Evolutionary conservation across 1,140 invertebrate species (phyloP), one percentile per base, ranked within the genome.

Genomic region (Eulimnadia texana): DNA sequence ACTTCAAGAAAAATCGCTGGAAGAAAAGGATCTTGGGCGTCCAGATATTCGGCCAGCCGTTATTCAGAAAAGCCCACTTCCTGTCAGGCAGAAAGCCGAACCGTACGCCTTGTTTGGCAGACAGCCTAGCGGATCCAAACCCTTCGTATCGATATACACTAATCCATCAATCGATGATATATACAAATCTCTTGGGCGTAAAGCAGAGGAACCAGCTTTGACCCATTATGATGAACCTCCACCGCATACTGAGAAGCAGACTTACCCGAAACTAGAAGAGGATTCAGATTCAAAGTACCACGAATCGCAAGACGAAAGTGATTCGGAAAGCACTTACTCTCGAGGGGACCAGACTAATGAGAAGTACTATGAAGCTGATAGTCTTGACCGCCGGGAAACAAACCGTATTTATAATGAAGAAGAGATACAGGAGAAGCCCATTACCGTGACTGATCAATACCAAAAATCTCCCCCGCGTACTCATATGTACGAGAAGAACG

Each of bases 141-240:
- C 24, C 28, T 27, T 54, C 19, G 52, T 9, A 16, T 60, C 58
- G 13, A 27, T 63, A 19, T 63, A 63, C 47, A 63, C 61, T 9
- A 63, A 63, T 27, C 61, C 61, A 10, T 63, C 61, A 11, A 63
- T 63, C 25, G 53, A 63, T 47, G 53, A 55, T 10, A 63, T 63
- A 19, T 63, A 63, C 54, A 42, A 56, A 13, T 63, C 61, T 22
- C 55, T 63, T n/a, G 53, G 25, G 11, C 56, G 56, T 47, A 10
- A 54, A 24, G n/a, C 42, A 47, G n/a, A 47, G 42, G 52, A 11
- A 23, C 3, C 3, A 23, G 22, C n/a, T n/a, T n/a, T n/a, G n/a
- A n/a, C n/a, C n/a, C n/a, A n/a, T n/a, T n/a, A n/a, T n/a, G n/a
- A n/a, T n/a, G n/a, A n/a, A n/a, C n/a, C n/a, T n/a, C n/a, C n/a